Evolutionary conservation across 2,113 vertebrate genomes (phyloP).

Genomic region (Nyctibius bracteatus): DNA sequence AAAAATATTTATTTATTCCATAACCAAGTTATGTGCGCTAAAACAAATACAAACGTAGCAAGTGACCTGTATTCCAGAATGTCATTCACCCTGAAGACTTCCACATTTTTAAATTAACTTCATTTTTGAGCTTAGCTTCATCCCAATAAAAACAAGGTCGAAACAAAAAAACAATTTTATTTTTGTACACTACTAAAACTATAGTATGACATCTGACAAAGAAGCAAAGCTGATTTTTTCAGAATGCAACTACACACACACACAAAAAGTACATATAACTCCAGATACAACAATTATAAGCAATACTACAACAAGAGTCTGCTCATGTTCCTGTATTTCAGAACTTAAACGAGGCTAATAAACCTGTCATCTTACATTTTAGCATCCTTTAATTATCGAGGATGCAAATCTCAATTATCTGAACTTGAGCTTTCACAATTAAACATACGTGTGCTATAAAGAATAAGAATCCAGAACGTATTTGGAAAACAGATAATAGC

Average conservation of each 20-base stretch:
- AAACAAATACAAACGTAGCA: background rate
- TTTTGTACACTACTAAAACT: background rate
- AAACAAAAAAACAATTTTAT: background rate
- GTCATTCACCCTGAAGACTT: background rate
- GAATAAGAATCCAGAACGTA: background rate
- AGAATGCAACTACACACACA: background rate
- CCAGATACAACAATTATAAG: background rate
- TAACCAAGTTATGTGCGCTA: background rate
- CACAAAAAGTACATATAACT: background rate
- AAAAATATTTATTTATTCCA: constrained; percentile 37
- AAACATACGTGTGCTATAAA: background rate
- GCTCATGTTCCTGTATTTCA: background rate
- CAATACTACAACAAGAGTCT: background rate
- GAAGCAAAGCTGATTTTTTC: background rate
- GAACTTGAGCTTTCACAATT: background rate
- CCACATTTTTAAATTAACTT: background rate
- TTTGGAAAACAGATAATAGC: background rate
- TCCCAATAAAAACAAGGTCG: background rate
- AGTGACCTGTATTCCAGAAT: background rate
- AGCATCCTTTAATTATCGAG: background rate
- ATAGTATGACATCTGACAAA: background rate
- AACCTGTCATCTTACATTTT: background rate
- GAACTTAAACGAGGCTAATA: background rate
- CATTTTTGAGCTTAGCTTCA: background rate
- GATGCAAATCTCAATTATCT: background rate